Percentiles rank a stretch among this genome's conserved stretches.
Conservation (phyloP, 2,797 vertebrate genomes). For the Falco novaeseelandiae region DNA sequence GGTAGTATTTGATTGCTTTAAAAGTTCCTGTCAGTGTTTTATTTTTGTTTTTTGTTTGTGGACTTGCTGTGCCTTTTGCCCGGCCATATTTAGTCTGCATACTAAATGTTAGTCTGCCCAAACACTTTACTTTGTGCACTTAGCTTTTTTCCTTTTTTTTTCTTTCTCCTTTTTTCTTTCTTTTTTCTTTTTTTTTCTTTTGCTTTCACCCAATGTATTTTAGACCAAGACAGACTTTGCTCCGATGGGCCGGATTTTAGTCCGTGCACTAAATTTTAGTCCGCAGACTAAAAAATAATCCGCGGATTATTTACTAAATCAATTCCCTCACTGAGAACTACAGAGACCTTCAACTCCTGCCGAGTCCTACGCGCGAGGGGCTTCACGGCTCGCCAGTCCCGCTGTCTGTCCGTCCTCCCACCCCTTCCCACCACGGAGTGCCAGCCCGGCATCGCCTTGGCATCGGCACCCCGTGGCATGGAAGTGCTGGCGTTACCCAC, state of each 20-base stretch:
- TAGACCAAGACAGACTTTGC: constrained; percentile 68
- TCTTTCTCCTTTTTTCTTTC: neutral
- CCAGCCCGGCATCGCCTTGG: constrained; percentile 5
- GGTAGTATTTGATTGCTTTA: constrained; percentile 76
- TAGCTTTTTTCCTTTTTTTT: constrained; percentile 60
- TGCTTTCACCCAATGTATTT: constrained; percentile 72
- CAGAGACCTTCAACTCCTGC: constrained; percentile 51
- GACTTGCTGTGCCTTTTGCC: constrained; percentile 79
- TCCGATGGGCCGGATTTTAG: constrained; percentile 78
- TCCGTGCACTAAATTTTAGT: constrained; percentile 83
- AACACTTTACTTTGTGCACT: constrained; percentile 73
- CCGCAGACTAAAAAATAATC: constrained; percentile 85
- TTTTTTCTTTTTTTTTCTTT: constrained; percentile 8
- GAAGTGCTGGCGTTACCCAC: constrained; percentile 56
- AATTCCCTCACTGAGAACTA: constrained; percentile 83
- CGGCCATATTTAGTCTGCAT: constrained; percentile 81
- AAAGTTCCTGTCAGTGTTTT: constrained; percentile 83
- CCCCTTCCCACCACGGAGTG: constrained; percentile 69
- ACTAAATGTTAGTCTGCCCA: constrained; percentile 81
- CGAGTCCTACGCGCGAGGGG: constrained; percentile 2
- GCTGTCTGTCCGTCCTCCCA: constrained; percentile 4
- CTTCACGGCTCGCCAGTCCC: constrained; percentile 54
- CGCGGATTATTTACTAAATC: constrained; percentile 83
- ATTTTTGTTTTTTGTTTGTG: constrained; percentile 72
- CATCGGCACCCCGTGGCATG: constrained; percentile 55